These are phyloP conservation scores for Sesamia nonagrioides DNA, from an alignment of 1,140 invertebrate species.

Conservation along the genomic window DNA sequence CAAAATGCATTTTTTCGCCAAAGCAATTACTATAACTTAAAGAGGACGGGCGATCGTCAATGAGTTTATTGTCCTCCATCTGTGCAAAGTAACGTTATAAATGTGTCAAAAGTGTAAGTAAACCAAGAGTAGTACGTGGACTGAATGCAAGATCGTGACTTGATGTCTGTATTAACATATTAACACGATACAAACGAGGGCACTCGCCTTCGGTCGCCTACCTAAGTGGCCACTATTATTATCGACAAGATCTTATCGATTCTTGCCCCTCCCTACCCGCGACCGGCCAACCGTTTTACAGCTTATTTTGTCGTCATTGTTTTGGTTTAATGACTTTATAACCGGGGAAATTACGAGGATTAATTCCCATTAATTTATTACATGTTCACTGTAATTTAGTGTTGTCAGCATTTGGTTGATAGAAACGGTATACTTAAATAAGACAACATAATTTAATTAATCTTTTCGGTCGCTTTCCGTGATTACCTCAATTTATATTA, in stretches of 20 bases:
- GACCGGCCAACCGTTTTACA: conserved; percentile 63
- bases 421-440: background rate
- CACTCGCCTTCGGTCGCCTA: conserved; percentile 54
- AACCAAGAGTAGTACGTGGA: conserved; percentile 56
- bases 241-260: conserved; percentile 57
- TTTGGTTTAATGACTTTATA: conserved; percentile 61
- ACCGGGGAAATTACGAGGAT: conserved; percentile 4
- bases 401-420: background rate
- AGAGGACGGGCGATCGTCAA: background rate
- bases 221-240: conserved; percentile 47
- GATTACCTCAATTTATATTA: too few relatives aligned
- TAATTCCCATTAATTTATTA: conserved; percentile 4
- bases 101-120: conserved; percentile 64
- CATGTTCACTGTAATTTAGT: background rate
- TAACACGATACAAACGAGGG: conserved; percentile 68
- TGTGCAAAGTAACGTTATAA: conserved; percentile 23
- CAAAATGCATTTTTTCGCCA: conserved; percentile 8
- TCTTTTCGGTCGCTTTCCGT: background rate
- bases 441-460: background rate
- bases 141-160: conserved; percentile 59
- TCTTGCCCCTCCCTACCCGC: conserved; percentile 56
- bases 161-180: conserved; percentile 71
- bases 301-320: conserved; percentile 67
- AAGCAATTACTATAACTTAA: conserved; percentile 5
- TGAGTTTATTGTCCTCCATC: conserved; percentile 28